phyloP scores from a whole-genome alignment of 2,888 invertebrate genomes.

The Papilio gigon region DNA sequence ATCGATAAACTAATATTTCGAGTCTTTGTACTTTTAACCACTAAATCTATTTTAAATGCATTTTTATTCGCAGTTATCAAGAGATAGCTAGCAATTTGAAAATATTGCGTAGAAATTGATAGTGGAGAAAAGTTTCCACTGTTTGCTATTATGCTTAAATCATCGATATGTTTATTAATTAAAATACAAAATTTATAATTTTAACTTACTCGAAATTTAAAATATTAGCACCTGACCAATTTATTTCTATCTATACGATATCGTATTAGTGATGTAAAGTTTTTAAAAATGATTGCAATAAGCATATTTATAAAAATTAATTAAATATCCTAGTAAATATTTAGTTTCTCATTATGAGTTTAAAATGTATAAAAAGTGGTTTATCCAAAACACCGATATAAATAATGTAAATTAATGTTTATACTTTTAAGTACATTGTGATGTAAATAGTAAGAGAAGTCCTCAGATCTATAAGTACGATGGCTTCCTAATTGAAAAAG shows the following conservation, averaged over 20 bases:
- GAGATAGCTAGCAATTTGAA: slow-evolving; percentile 54
- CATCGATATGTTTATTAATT: slow-evolving; percentile 15
- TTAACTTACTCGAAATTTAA: slow-evolving; percentile 11
- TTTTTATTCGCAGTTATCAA: slow-evolving; percentile 64
- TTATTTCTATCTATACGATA: slow-evolving; percentile 1
- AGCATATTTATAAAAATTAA: slow-evolving; percentile 20
- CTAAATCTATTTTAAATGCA: slow-evolving; percentile 79
- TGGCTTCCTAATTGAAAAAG: slow-evolving; percentile 29
- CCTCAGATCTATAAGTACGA: slow-evolving; percentile 40
- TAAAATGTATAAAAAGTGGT: slow-evolving; percentile 7
- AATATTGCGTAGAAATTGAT: slow-evolving; percentile 58
- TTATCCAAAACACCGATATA: slow-evolving; percentile 2
- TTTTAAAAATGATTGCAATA: slow-evolving; percentile 15
- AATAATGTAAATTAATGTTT: slow-evolving; percentile 5
- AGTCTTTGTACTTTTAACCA: slow-evolving; percentile 75
- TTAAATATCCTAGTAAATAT: slow-evolving; percentile 4
- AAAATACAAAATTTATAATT: slow-evolving; percentile 17
- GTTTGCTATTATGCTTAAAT: slow-evolving; percentile 37
- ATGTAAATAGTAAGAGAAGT: slow-evolving; percentile 28
- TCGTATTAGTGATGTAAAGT: slow-evolving; percentile 5
- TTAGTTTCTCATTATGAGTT: background rate
- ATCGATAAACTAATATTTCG: slow-evolving; percentile 58
- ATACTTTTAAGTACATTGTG: slow-evolving; percentile 8
- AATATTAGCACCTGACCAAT: slow-evolving; percentile 30
- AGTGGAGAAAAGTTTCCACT: slow-evolving; percentile 67